Evolutionary conservation across 2,888 invertebrate species (phyloP).

Genomic region (Temnothorax unifasciatus): DNA sequence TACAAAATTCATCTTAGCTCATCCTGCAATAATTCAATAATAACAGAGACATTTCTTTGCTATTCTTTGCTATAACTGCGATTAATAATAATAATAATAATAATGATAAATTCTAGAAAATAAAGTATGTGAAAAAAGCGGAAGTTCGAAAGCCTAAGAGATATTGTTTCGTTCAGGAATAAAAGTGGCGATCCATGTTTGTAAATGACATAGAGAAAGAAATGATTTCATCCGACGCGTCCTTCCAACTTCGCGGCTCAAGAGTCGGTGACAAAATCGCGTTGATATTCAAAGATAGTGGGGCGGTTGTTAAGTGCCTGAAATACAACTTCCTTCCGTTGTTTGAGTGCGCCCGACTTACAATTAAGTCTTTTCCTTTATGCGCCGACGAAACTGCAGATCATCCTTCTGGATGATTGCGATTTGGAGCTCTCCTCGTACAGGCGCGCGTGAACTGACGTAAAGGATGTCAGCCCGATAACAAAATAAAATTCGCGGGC

Average conservation of each 20-base stretch:
- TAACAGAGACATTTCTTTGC: no score
- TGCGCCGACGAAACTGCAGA: conserved; percentile 40
- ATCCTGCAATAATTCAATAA: background rate
- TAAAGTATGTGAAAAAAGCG: background rate
- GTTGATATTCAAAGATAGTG: conserved; percentile 47
- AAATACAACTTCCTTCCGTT: conserved; percentile 73
- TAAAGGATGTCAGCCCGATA: conserved; percentile 70
- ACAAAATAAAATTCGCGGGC: conserved; percentile 71
- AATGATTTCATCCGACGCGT: background rate
- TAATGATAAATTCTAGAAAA: background rate
- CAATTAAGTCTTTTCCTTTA: conserved; percentile 1
- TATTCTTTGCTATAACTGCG: background rate
- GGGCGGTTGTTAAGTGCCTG: conserved; percentile 62
- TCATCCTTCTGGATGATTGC: conserved; percentile 71
- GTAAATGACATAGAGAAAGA: background rate
- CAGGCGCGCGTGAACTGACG: conserved; percentile 46
- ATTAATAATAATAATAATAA: background rate
- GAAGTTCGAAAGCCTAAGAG: background rate
- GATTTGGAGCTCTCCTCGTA: conserved; percentile 5
- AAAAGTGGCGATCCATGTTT: background rate
- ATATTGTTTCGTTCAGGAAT: background rate
- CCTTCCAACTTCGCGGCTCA: background rate
- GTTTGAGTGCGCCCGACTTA: conserved; percentile 13
- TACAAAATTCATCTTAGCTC: background rate
- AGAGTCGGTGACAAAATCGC: conserved; percentile 9